Evolutionary conservation across 2,113 vertebrate genomes (phyloP).

Genomic region (Cebus imitator): DNA sequence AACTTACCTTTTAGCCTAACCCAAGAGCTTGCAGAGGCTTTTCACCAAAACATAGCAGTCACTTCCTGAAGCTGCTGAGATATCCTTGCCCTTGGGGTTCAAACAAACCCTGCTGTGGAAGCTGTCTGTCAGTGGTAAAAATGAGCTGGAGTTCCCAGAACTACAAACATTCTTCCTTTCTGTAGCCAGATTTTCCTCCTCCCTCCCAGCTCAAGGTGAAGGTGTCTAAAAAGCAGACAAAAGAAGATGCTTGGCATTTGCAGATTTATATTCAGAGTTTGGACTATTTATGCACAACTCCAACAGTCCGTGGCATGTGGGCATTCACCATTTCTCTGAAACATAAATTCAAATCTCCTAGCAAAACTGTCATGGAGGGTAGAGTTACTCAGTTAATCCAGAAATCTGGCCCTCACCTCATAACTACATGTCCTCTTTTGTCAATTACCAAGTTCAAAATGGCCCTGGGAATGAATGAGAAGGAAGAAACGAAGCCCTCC

Average conservation of each 20-base stretch:
- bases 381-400: not conserved
- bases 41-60: not conserved
- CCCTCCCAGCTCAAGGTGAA: not conserved
- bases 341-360: conserved; percentile 13
- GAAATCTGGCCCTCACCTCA: not conserved
- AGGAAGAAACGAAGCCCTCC: not conserved
- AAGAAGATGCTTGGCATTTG: not conserved
- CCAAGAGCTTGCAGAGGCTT: not conserved
- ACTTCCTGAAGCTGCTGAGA: not conserved
- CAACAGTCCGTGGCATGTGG: not conserved
- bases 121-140: not conserved
- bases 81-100: not conserved
- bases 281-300: not conserved
- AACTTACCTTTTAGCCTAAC: not conserved
- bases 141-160: not conserved
- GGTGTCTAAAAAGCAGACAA: not conserved
- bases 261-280: not conserved
- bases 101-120: not conserved
- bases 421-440: not conserved
- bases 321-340: not conserved
- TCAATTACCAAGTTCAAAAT: conserved; percentile 3
- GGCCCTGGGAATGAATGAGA: not conserved
- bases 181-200: not conserved
- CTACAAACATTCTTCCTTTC: not conserved
- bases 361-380: not conserved